These are phyloP conservation scores for Malthinus flaveolus DNA, from an alignment of 2,888 invertebrate species.

Conservation along the genomic window DNA sequence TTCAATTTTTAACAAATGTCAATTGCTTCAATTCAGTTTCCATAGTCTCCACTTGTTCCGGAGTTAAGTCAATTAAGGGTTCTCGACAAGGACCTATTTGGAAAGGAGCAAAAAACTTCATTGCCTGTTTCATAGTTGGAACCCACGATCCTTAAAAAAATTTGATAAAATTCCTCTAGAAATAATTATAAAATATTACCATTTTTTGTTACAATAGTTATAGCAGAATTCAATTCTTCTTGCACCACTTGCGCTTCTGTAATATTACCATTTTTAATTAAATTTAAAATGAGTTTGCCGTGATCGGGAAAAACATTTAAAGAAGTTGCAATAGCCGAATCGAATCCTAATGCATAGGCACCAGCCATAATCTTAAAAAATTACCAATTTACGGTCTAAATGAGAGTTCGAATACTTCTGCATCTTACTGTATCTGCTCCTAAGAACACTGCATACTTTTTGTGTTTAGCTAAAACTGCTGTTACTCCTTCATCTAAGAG, in stretches of 20 bases:
- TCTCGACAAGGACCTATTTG: slow-evolving; percentile 65
- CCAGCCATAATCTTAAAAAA: slow-evolving; percentile 65
- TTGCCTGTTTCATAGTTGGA: slow-evolving; percentile 70
- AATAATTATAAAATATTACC: slow-evolving; percentile 7
- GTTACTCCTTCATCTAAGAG: slow-evolving; percentile 70
- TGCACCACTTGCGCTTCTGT: slow-evolving; percentile 61
- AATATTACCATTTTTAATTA: slow-evolving; percentile 53
- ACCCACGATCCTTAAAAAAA: slow-evolving; percentile 63
- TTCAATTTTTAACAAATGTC: neutral
- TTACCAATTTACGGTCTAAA: too few relatives aligned
- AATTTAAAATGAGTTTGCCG: slow-evolving; percentile 60
- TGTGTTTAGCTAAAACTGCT: slow-evolving; percentile 59
- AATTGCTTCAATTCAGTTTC: slow-evolving; percentile 45
- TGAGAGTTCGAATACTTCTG: neutral
- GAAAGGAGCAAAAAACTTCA: slow-evolving; percentile 63
- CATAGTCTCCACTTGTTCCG: slow-evolving; percentile 41
- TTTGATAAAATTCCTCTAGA: neutral
- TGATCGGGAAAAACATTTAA: slow-evolving; percentile 68
- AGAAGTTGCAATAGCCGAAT: slow-evolving; percentile 72
- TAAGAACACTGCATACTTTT: slow-evolving; percentile 63
- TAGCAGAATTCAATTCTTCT: slow-evolving; percentile 48
- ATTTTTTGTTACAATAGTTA: slow-evolving; percentile 44
- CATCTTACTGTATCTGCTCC: slow-evolving; percentile 68
- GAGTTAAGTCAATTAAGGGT: slow-evolving; percentile 59
- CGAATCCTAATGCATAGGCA: slow-evolving; percentile 69